phyloP scores from a whole-genome alignment of 2,113 vertebrate genomes.

The Panurus biarmicus region DNA sequence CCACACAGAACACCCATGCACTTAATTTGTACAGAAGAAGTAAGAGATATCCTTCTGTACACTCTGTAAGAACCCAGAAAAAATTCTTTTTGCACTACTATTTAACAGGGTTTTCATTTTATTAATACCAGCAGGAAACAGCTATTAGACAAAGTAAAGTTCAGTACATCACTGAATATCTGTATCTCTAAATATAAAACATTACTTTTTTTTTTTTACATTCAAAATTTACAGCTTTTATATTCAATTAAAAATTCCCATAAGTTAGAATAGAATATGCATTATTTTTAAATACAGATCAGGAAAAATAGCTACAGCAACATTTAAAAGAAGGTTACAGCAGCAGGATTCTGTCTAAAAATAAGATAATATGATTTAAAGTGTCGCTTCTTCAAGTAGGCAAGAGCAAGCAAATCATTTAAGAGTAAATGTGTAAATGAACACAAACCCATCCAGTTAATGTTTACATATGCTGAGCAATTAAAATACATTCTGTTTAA shows the following conservation, averaged over 20 bases:
- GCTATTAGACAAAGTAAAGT: no score
- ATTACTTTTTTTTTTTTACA: conserved; percentile 18
- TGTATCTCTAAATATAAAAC: conserved; percentile 20
- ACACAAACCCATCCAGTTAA: conserved; percentile 10
- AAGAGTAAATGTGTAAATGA: conserved; percentile 1
- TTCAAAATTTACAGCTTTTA: conserved; percentile 58
- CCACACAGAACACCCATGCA: fast-evolving
- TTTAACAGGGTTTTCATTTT: no score
- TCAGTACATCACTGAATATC: no score
- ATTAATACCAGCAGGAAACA: no score
- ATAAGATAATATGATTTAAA: conserved; percentile 49
- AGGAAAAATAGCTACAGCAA: conserved; percentile 65
- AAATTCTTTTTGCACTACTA: no score
- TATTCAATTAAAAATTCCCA: conserved; percentile 54
- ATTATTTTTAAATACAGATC: conserved; percentile 52
- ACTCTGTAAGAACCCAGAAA: neutral
- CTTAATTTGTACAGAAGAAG: neutral
- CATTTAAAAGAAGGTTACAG: conserved; percentile 54
- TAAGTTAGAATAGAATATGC: conserved; percentile 42
- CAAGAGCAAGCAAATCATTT: conserved; percentile 35
- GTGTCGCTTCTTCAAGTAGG: conserved; percentile 45
- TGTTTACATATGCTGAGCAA: neutral
- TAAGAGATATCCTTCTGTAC: neutral
- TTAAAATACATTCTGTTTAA: conserved; percentile 5
- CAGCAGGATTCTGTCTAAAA: conserved; percentile 63